Evolutionary conservation across 2,113 vertebrate species (phyloP).

Genomic region (Megalops atlanticus): DNA sequence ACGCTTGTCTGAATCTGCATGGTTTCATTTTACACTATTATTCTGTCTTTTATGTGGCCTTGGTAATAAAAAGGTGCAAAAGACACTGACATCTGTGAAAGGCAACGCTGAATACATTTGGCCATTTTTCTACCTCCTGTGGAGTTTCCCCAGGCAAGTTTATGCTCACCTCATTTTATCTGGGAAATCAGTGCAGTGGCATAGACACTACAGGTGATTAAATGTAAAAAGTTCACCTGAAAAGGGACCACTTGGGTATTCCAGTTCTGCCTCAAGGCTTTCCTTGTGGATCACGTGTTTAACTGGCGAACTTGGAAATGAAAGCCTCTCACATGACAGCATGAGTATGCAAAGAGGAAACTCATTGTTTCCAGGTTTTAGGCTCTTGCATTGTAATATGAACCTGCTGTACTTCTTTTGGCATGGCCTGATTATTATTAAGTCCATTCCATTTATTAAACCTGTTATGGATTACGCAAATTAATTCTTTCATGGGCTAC

Average conservation of each 20-base stretch:
- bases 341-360: neutral
- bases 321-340: constrained; percentile 33
- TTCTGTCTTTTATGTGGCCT: no score
- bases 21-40: no score
- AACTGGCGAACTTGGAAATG: constrained; percentile 55
- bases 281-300: constrained; percentile 33
- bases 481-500: constrained; percentile 57
- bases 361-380: neutral
- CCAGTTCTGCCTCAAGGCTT: neutral
- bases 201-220: constrained; percentile 15
- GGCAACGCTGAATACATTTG: neutral
- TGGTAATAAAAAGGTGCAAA: neutral
- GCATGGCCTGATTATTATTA: constrained; percentile 59
- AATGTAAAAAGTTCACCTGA: constrained; percentile 15
- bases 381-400: constrained; percentile 57
- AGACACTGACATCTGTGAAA: neutral
- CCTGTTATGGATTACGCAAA: constrained; percentile 66
- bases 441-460: constrained; percentile 69
- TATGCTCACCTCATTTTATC: neutral
- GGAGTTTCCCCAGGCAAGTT: neutral
- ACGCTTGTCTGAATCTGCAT: no score
- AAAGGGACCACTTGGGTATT: neutral
- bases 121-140: neutral
- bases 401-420: constrained; percentile 57
- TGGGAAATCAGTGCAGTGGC: neutral